Evolutionary conservation across 2,113 vertebrate genomes (phyloP), one percentile per base, ranked within the genome.

Genomic region (Papio anubis): DNA sequence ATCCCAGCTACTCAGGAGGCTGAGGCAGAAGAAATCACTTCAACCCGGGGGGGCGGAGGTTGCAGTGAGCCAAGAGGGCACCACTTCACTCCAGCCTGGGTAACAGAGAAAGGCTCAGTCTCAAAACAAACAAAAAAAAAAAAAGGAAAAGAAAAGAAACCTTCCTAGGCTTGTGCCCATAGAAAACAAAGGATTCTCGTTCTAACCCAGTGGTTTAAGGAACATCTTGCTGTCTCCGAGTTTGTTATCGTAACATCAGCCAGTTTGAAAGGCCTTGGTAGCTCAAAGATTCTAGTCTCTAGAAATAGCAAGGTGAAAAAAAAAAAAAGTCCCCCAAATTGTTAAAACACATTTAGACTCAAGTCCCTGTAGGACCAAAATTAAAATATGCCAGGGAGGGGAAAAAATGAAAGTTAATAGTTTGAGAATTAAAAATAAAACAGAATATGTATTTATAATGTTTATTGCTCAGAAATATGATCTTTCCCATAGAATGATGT

Each of bases 401-500:
- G 6, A 35, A 88, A 59, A 96, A 98, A 96, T 90, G 35, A 84
- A 97, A 98, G 89, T 94, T 30, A 83, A 59, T 96, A 87, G 81
- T 38, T 83, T 21, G 21, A 64, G 27, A 66, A 21, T 88, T 86
- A 95, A 96, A 85, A 92, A 80, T 0, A 0, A 89, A 64, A 92
- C 95, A 89, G 1, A 90, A 78, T 75, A 35, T 35, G 4, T 50
- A n/a, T 72, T 91, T 96, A 70, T 40, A 78, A 50, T n/a, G 4
- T 72, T 83, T 96, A 80, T 59, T 96, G 85, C n/a, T 79, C 12
- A 45, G 18, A 88, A 96, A 94, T 61, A 61, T 78, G 17, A 64
- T 96, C 40, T 61, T 40, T 75, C 90, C n/a, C 81, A 70, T 30
- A 96, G 25, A 32, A 59, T 10, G 61, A 81, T 93, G 5, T 59